phyloP scores from a whole-genome alignment of 2,113 vertebrate genomes.

The Oncorhynchus kisutch region DNA sequence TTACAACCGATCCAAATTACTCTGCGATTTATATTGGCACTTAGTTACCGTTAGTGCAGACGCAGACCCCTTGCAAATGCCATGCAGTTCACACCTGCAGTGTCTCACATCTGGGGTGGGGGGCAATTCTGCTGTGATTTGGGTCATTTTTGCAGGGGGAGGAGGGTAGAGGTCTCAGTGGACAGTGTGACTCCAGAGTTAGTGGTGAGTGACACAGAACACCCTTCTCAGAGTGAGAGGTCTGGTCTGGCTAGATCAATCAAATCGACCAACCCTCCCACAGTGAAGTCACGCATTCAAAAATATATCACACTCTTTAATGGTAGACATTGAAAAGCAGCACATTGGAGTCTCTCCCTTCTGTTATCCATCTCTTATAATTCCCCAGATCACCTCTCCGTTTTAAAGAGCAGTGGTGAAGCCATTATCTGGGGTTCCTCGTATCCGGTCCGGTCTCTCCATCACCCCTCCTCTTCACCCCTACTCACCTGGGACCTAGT shows the following conservation, averaged over 20 bases:
- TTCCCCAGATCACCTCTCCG: not conserved
- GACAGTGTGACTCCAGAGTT: not conserved
- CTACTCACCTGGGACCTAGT: not conserved
- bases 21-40: constrained; percentile 60
- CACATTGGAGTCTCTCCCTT: constrained; percentile 45
- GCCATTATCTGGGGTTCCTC: not conserved
- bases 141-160: not conserved
- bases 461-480: not conserved
- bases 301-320: constrained; percentile 1
- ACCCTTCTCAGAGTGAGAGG: not conserved
- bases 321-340: constrained; percentile 46
- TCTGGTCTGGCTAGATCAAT: not conserved
- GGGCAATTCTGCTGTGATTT: not conserved
- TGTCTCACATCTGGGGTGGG: not conserved
- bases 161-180: not conserved
- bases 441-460: not conserved
- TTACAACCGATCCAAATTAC: constrained; percentile 27
- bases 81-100: constrained; percentile 4
- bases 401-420: not conserved
- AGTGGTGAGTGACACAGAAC: not conserved
- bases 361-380: not conserved
- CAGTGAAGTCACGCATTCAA: not conserved
- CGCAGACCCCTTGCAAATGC: constrained; percentile 15
- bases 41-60: constrained; percentile 37
- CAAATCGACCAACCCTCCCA: not conserved